Percentiles rank a stretch among this genome's conserved stretches.
Evolutionary conservation across 2,113 vertebrate genomes (phyloP).

Genomic region (Menura novaehollandiae): DNA sequence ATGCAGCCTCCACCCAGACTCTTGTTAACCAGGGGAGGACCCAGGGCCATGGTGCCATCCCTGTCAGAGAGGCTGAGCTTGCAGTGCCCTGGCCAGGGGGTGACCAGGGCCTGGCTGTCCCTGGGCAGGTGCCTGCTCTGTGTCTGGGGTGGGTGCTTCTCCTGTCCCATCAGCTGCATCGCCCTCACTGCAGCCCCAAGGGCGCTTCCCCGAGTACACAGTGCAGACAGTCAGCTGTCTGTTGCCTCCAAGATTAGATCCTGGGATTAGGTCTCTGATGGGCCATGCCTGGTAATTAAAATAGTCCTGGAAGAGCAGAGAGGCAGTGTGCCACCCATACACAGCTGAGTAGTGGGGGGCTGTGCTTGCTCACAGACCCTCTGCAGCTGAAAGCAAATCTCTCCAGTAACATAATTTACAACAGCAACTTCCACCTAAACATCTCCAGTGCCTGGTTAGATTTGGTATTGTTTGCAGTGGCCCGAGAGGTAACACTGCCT

Average conservation of each 20-base stretch:
- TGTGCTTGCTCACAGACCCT: background rate
- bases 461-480: background rate
- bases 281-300: background rate
- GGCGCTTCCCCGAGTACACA: background rate
- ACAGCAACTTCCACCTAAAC: background rate
- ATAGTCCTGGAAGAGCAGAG: background rate
- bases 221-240: background rate
- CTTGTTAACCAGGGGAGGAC: background rate
- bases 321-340: background rate
- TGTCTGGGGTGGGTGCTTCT: fast-evolving
- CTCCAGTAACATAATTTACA: background rate
- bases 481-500: background rate
- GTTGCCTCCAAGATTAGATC: slow-evolving; percentile 15
- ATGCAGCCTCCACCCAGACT: background rate
- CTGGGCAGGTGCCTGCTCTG: background rate
- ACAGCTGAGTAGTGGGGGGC: background rate
- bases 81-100: background rate
- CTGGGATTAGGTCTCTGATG: background rate
- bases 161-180: fast-evolving
- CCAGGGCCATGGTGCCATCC: fast-evolving
- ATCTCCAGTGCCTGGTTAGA: background rate
- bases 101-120: background rate
- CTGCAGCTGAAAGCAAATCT: background rate
- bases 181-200: background rate
- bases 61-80: background rate